phyloP scores from a whole-genome alignment of 2,113 vertebrate species.

The Columbina picui region DNA sequence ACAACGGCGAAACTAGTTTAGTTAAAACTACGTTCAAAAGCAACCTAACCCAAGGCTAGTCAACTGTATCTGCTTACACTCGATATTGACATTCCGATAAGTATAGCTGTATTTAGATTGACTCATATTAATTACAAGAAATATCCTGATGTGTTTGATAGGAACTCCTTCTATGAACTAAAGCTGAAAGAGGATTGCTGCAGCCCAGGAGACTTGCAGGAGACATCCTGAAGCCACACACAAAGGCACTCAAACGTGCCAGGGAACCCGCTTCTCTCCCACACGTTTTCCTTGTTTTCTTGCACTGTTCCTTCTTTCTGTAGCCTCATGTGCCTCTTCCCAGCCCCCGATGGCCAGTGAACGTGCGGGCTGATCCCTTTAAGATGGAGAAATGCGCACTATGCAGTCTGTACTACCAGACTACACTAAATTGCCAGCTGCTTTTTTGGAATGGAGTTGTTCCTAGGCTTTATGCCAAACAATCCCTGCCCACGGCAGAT shows the following conservation, averaged over 20 bases:
- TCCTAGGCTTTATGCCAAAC: conserved; percentile 16
- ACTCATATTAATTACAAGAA: not conserved
- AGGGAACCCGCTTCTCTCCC: not conserved
- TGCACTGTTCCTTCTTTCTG: not conserved
- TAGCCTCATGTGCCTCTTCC: not conserved
- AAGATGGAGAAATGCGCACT: not conserved
- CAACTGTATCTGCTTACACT: not conserved
- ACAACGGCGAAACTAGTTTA: not conserved
- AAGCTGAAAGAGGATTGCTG: not conserved
- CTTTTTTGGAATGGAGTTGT: not conserved
- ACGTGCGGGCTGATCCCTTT: not conserved
- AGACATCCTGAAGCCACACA: not conserved
- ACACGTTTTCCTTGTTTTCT: not conserved
- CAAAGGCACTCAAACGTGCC: not conserved
- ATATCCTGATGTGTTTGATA: not conserved
- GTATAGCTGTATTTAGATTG: not conserved
- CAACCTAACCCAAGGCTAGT: not conserved
- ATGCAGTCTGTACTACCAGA: not conserved
- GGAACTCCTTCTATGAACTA: not conserved
- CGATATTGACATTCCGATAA: not conserved
- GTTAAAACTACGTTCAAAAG: not conserved
- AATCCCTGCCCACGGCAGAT: not conserved
- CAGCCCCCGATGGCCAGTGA: not conserved
- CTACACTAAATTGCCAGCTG: not conserved
- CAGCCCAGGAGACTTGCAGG: not conserved